Percentiles rank a stretch among this genome's conserved stretches.
These are phyloP conservation scores for Paramuricea clavata DNA, from an alignment of 92 coral and sea anemone species.

Conservation along the genomic window DNA sequence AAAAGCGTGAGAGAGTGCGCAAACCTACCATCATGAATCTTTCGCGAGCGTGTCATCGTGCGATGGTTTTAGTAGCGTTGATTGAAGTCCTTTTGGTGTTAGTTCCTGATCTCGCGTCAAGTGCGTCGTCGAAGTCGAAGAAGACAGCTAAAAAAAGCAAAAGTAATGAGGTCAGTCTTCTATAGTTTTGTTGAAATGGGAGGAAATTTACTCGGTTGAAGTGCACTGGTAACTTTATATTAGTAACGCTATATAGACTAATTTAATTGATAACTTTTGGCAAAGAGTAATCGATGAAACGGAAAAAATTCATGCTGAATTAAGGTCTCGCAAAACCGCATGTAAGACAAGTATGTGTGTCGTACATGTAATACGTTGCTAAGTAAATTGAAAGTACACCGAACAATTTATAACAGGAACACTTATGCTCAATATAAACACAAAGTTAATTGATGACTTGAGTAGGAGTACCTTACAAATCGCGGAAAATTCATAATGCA, in stretches of 20 bases:
- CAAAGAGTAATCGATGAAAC: no score
- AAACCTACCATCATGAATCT: slow-evolving; percentile 10
- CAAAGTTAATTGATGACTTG: not conserved
- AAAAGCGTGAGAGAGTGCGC: not conserved
- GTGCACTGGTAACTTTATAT: not conserved
- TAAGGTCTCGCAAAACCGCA: no score
- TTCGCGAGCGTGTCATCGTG: slow-evolving; percentile 4
- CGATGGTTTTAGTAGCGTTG: slow-evolving; percentile 16
- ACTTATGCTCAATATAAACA: not conserved
- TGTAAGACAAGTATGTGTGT: no score
- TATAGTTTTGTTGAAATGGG: not conserved
- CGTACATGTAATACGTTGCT: no score
- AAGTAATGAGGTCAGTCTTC: not conserved
- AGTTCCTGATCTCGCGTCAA: slow-evolving; percentile 4
- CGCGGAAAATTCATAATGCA: no score
- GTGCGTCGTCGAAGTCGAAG: slow-evolving; percentile 21
- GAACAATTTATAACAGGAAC: not conserved
- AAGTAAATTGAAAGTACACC: not conserved
- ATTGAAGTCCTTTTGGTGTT: slow-evolving; percentile 14
- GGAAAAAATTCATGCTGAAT: no score
- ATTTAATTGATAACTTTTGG: no score
- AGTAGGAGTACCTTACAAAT: no score
- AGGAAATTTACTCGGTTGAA: not conserved
- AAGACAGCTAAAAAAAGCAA: not conserved
- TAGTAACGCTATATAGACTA: not conserved